Evolutionary conservation across 2,113 vertebrate genomes (phyloP), one percentile per base, ranked within the genome.

Genomic region (Hippocampus mohnikei): DNA sequence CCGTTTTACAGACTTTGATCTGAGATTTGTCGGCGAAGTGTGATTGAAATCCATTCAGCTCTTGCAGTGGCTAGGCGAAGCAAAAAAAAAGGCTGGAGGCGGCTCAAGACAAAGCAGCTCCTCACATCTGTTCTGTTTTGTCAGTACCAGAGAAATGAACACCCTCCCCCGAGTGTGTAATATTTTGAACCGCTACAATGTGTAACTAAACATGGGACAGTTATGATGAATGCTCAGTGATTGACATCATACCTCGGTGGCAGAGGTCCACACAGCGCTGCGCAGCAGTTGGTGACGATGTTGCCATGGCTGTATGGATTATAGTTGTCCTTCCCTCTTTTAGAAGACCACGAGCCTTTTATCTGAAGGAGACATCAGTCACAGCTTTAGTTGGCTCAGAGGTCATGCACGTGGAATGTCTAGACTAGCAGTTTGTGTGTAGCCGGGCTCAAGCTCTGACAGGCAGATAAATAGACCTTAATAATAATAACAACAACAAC

Each of bases 291-390:
- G 61, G 93, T 96, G 83, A 97, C 93, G 84, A 99, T 95, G 82
- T 96, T 98, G 67, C 97, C 96, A 0, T 98, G 90, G 92, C 97
- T 98, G 91, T 98, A 99, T 23, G 97, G 97, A 83, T 99, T 99
- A 85, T 96, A 98, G 89, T 97, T 98, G 75, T 98, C 97, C 91
- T 99, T 99, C 71, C 96, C 94, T 93, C 96, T 94, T 93, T 99
- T 99, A 87, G 95, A 96, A 80, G 97, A 99, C 97, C 97, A 99
- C 0, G 96, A 97, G 55, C 97, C 97, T 93, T 99, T 99, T 85
- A 99, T 99, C 97, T 99, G 88, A 79, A 93, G 80, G 75, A 70
- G 46, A 37, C 55, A 55, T 64, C 13, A 48, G 29, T 67, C 29
- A 64, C 33, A 50, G 23, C 41, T 27, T 75, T n/a, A 65, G 50